A percentile compares a stretch with the other conserved stretches of the same genome.
Evolutionary conservation across 2,888 invertebrate genomes (phyloP).

Genomic region (Stratiomys singularior): DNA sequence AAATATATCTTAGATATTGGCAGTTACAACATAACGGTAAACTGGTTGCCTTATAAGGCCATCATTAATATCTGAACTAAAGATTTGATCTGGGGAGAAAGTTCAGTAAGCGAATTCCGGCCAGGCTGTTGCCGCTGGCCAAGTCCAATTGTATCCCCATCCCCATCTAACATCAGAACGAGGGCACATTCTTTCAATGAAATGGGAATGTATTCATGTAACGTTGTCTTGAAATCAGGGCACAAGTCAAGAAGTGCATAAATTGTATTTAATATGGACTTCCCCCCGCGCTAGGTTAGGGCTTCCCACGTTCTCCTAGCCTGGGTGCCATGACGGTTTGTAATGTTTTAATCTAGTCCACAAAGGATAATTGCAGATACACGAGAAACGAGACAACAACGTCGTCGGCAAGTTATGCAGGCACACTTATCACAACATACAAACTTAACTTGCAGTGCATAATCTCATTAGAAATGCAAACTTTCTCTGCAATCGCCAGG

Average conservation of each 20-base stretch:
- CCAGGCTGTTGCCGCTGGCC: too few species aligned
- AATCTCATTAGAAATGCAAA: slow-evolving; percentile 41
- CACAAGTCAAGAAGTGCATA: neutral
- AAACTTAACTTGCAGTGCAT: slow-evolving; percentile 30
- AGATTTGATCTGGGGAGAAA: too few species aligned
- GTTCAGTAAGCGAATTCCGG: too few species aligned
- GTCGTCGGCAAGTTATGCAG: slow-evolving; percentile 30
- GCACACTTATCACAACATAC: slow-evolving; percentile 26
- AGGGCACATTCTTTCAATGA: too few species aligned
- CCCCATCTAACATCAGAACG: neutral
- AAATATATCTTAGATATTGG: neutral
- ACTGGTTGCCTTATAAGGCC: neutral
- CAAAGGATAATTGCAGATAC: neutral
- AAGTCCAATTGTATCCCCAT: neutral
- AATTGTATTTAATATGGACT: neutral
- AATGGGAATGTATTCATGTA: too few species aligned
- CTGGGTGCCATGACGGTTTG: too few species aligned
- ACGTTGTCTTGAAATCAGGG: neutral
- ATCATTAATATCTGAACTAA: too few species aligned
- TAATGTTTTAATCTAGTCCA: neutral
- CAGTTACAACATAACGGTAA: neutral
- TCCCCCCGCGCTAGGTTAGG: too few species aligned
- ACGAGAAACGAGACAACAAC: slow-evolving; percentile 12
- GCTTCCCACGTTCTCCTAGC: too few species aligned
- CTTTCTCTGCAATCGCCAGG: slow-evolving; percentile 14